Evolutionary conservation across 2,797 vertebrate species (phyloP).

Genomic region (Diplodus puntazzo): DNA sequence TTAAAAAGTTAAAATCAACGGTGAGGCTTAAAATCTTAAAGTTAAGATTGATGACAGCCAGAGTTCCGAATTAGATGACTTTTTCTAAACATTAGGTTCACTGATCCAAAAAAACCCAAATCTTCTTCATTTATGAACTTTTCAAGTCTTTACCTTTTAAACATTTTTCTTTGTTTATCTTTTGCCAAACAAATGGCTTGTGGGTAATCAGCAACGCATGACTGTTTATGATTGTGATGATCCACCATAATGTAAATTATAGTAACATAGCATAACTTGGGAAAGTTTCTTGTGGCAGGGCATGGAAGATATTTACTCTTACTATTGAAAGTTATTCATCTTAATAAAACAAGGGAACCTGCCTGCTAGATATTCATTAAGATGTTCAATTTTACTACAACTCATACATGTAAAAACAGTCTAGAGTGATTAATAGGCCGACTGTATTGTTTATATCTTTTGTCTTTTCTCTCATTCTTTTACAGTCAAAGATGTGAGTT

Average conservation of each 20-base stretch:
- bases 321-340: slow-evolving; percentile 8
- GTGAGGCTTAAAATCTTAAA: background rate
- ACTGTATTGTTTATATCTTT: background rate
- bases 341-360: background rate
- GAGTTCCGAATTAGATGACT: background rate
- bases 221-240: background rate
- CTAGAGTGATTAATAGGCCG: background rate
- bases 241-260: background rate
- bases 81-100: background rate
- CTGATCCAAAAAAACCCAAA: background rate
- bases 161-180: background rate
- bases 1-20: background rate
- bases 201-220: background rate
- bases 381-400: background rate
- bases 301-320: background rate
- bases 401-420: background rate
- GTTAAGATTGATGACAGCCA: background rate
- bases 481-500: slow-evolving; percentile 64
- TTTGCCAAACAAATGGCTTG: background rate
- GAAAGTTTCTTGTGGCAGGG: background rate
- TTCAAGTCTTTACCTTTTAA: background rate
- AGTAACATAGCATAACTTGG: background rate
- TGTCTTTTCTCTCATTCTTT: slow-evolving; percentile 33
- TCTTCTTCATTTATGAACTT: background rate
- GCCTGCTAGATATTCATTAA: background rate